Base-by-base conservation (phyloP, 2,113 vertebrate species). In the Beaufortia kweichowensis region DNA sequence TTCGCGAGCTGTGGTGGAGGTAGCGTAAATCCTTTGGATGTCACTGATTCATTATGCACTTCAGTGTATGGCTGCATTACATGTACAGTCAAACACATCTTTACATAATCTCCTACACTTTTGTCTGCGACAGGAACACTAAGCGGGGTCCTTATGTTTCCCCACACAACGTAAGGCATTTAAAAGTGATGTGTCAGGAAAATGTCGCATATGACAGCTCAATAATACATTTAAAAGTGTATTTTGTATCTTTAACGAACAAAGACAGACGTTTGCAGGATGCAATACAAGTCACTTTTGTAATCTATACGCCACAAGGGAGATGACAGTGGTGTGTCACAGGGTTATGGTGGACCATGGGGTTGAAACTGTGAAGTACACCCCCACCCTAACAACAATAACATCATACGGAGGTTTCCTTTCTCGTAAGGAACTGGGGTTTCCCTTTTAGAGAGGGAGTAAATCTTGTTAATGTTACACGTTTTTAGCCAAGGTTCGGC, bases 1-100 rank as follows among this genome's bases (percentile, higher is more conserved):
- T 83, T 79, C 85, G 81, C 82, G 84, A 84, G 85, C 87, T 84
- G 87, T 89, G 88, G 86, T 87, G 89, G 86, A 39, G 82, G 60
- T 75, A 87, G 86, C 65, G 86, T 87, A 85, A 88, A 88, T 28
- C 75, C 83, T 61, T 39, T 74, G 67, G 41, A 81, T 83, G 80
- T 81, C 82, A 85, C 83, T 77, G 84, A 82, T 71, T 66, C 81
- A 76, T 3, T 74, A 75, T 77, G 77, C 67, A 60, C 56, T 56
- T 67, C 23, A 46, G 31, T 62, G 29, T 57, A 69, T 31, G 48
- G 66, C 46, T 29, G 21, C 48, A 19, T 39, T 39, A 33, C 66
- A 17, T 28, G 48, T 14, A 53, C 67, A 24, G 29, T 39, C n/a
- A 61, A 59, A 78, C 39, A 63, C 31, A 23, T 39, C 5, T 53